Evolutionary conservation across 2,797 vertebrate genomes (phyloP), one percentile per base, ranked within the genome.

Genomic region (Carduelis carduelis): DNA sequence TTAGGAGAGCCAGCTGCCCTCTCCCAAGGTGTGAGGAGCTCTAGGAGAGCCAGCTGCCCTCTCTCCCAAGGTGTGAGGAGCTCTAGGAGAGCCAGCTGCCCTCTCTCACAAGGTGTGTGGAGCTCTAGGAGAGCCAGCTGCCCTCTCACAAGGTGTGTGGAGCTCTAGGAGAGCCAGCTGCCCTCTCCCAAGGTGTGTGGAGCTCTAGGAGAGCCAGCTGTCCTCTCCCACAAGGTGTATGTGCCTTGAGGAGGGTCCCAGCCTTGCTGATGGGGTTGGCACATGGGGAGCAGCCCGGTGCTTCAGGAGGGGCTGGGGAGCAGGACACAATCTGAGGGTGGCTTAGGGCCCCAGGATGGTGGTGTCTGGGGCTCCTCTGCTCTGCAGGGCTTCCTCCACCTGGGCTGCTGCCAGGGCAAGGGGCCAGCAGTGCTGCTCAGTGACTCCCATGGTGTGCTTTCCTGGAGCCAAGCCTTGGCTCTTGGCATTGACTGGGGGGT

Each of bases 191-290:
- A 26, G 41, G n/a, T 1, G 1, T 50, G 49, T 23, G 3, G 18
- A n/a, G 68, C 57, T 66, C 26, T 7, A 18, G 76, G 26, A 23
- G 19, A 39, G 46, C 47, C 52, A 17, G 28, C 17, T 2, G 0
- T 35, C 11, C 52, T 37, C 23, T 78, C 5, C 22, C 1, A 9
- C 1, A 9, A 22, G 41, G 35, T 2, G 1, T 1, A 0, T 41
- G 47, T 34, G 26, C 27, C 57, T 14, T 2, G 0, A 46, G 52
- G 24, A n/a, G 24, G 14, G 43, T 22, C 11, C 56, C 41, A 26
- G 28, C 37, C 34, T 60, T 4, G 1, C 1, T 4, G 30, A 9
- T 8, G 12, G 15, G 7, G 1, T 3, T 50, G 63, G 44, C 44
- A 43, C 5, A 1, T 2, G 44, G 35, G 26, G 52, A 83, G 35